Conservation (phyloP, 2,113 vertebrate genomes). For the Myiozetetes cayanensis region DNA sequence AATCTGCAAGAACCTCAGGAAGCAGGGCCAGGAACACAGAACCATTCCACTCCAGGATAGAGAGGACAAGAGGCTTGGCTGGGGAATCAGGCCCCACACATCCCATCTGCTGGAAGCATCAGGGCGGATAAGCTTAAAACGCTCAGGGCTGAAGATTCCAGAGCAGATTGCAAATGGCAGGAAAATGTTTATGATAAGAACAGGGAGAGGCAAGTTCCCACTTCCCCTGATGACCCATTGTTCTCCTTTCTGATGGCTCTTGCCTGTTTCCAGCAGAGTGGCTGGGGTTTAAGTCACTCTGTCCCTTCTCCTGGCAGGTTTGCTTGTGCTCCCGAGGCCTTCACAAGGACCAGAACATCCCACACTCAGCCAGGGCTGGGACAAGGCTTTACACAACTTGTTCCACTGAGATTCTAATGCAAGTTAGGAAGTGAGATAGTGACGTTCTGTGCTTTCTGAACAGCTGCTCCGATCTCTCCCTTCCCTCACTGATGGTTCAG, state of each 20-base stretch:
- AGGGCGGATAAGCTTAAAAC: background rate
- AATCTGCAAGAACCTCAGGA: background rate
- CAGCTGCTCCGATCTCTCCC: background rate
- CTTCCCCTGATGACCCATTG: background rate
- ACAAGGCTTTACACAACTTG: background rate
- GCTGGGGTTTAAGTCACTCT: background rate
- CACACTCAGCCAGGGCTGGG: background rate
- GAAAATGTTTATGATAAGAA: background rate
- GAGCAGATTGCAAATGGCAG: background rate
- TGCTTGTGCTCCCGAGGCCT: background rate
- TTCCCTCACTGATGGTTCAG: background rate
- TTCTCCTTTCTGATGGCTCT: background rate
- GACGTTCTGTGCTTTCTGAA: background rate
- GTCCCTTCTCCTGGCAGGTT: background rate
- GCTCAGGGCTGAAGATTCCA: background rate
- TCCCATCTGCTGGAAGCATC: background rate
- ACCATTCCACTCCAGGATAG: background rate
- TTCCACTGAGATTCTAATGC: background rate
- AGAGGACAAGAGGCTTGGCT: background rate
- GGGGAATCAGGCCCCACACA: background rate
- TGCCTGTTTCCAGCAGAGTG: background rate
- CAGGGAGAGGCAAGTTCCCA: background rate
- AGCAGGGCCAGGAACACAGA: background rate
- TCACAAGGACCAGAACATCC: background rate
- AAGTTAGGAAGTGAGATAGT: background rate